Base-by-base conservation (phyloP, 2,797 vertebrate species). In the Sternotherus odoratus region DNA sequence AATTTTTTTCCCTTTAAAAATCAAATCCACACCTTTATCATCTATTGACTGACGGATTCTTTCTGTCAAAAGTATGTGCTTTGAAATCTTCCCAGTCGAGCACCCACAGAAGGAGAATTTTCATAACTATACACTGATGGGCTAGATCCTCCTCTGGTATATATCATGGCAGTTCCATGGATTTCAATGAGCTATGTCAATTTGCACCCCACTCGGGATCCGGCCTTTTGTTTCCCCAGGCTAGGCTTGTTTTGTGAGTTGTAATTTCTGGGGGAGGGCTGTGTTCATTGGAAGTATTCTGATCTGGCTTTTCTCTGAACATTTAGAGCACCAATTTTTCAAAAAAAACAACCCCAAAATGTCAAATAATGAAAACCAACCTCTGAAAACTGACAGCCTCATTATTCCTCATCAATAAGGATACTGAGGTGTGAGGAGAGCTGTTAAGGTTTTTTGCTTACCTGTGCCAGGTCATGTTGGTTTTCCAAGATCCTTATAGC, bases 401-500 rank as follows among this genome's bases (percentile, higher is more conserved):
- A 49, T 6, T 36, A 53, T 39, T 60, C 24, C 5, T 9, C 30
- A 9, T 39, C 11, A 48, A 13, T 16, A 8, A 15, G n/a, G 57
- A 13, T 19, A 3, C 11, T 5, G 19, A n/a, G 63, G 48, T 66
- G 54, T 53, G 2, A 6, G 1, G 46, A 48, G 3, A 21, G 33
- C 6, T 7, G 5, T 16, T 5, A 39, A 60, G 83, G 21, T 33
- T 8, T 8, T 57, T 1, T 0, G n/a, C 95, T 95, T 96, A 98
- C 97, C 98, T 98, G 97, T 9, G 95, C 93, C 96, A 98, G 92
- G 46, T 97, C 97, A 13, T 97, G 95, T 0, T 92, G 89, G 82
- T 88, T 97, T 49, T 97, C 94, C 85, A 93, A 81, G 85, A 97
- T 82, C 97, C 98, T 98, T 93, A 98, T 92, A 74, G 92, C 96